These are phyloP conservation scores for Lithobates pipiens DNA, from an alignment of 2,797 vertebrate species.

Conservation along the genomic window DNA sequence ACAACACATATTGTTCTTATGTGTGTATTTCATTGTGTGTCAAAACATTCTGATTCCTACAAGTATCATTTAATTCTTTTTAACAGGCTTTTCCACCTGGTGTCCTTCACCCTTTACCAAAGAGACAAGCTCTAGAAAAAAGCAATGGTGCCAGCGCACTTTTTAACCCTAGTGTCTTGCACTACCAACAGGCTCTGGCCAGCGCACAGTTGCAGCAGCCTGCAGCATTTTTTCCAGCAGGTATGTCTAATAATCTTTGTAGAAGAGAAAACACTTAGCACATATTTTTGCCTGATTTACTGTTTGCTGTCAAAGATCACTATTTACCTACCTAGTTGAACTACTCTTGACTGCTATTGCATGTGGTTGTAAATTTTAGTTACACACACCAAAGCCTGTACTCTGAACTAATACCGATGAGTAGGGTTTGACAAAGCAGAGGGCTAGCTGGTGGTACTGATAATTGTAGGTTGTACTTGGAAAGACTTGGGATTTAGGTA, in stretches of 20 bases:
- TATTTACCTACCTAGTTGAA: neutral
- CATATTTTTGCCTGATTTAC: neutral
- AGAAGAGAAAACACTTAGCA: neutral
- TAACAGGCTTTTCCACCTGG: constrained; percentile 89
- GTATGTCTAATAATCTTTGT: constrained; percentile 71
- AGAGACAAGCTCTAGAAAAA: constrained; percentile 96
- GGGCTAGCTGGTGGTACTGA: no score
- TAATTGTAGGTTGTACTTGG: no score
- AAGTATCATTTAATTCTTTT: constrained; percentile 70
- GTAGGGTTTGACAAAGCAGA: no score
- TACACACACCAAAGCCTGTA: neutral
- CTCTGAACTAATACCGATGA: neutral
- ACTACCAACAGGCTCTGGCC: constrained; percentile 95
- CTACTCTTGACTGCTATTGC: neutral
- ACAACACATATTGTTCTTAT: constrained; percentile 62
- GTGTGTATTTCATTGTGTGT: constrained; percentile 36
- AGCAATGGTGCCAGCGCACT: constrained; percentile 87
- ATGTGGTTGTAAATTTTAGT: neutral
- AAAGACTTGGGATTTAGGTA: no score
- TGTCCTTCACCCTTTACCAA: constrained; percentile 93
- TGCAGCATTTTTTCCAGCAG: constrained; percentile 89
- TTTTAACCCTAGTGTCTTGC: constrained; percentile 91
- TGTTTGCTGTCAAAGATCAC: neutral
- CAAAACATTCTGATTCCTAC: constrained; percentile 58
- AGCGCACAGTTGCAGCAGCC: constrained; percentile 91